Conservation (phyloP, 2,113 vertebrate species). For the Ophthalmolycus amberensis region DNA sequence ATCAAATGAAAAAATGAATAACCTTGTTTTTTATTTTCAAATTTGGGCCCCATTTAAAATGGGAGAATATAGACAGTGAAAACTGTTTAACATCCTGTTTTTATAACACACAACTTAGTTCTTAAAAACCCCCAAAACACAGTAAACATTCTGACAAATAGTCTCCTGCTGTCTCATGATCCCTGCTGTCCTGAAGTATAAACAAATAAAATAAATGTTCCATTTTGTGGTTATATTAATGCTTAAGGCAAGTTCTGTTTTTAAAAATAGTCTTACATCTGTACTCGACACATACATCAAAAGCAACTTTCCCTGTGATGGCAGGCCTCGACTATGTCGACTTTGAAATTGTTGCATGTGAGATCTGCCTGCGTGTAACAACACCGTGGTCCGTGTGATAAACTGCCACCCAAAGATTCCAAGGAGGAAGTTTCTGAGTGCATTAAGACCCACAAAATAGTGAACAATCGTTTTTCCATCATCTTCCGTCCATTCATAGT, state of each 20-base stretch:
- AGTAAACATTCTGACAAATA: constrained; percentile 14
- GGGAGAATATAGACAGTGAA: background rate
- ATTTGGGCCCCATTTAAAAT: background rate
- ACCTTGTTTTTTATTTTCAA: background rate
- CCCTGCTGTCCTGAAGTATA: background rate
- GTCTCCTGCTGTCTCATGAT: background rate
- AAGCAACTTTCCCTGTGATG: background rate
- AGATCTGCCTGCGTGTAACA: constrained; percentile 11
- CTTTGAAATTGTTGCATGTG: constrained; percentile 3
- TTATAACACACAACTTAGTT: background rate
- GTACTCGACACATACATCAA: constrained; percentile 10
- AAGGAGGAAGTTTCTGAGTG: constrained; percentile 1
- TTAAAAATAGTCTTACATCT: constrained; percentile 36
- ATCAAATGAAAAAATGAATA: constrained; percentile 12
- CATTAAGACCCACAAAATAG: background rate
- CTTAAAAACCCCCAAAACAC: background rate
- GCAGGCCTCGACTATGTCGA: background rate
- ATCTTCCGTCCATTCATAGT: constrained; percentile 6
- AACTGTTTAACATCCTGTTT: background rate
- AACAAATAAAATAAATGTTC: constrained; percentile 24
- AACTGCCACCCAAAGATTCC: background rate
- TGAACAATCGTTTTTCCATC: constrained; percentile 6
- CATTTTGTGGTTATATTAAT: constrained; percentile 13
- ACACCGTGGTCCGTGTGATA: constrained; percentile 17
- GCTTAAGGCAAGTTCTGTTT: constrained; percentile 22